A percentile compares a stretch with the other conserved stretches of the same genome.
These are phyloP conservation scores for Erannis defoliaria DNA, from an alignment of 2,888 invertebrate species.

Conservation along the genomic window DNA sequence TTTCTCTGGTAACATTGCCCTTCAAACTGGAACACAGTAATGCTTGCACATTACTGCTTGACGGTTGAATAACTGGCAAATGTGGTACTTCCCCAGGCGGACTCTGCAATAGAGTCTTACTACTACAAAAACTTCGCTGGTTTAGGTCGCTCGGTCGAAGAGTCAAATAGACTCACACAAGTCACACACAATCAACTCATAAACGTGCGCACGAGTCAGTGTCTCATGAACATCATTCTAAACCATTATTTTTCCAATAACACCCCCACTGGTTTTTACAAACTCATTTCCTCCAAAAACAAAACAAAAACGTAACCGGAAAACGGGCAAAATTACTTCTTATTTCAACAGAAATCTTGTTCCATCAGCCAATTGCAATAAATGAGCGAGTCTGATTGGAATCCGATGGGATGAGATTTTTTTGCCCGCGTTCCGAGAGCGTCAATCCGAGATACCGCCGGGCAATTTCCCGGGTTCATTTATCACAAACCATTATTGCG, in stretches of 20 bases:
- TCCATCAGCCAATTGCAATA: constrained; percentile 75
- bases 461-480: constrained; percentile 68
- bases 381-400: constrained; percentile 76
- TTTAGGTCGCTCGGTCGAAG: too few relatives aligned
- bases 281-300: constrained; percentile 34
- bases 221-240: not conserved
- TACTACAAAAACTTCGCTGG: too few relatives aligned
- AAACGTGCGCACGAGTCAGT: not conserved
- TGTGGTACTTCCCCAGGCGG: too few relatives aligned
- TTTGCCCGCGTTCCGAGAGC: constrained; percentile 53
- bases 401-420: constrained; percentile 72
- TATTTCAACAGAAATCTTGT: constrained; percentile 66
- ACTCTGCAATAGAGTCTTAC: too few relatives aligned
- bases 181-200: not conserved
- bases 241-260: not conserved
- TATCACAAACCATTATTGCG: constrained; percentile 69
- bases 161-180: not conserved
- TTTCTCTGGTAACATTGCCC: too few relatives aligned
- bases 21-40: too few relatives aligned
- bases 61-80: too few relatives aligned
- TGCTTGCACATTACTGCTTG: too few relatives aligned
- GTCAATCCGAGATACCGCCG: constrained; percentile 59
- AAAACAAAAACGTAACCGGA: constrained; percentile 48
- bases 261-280: constrained; percentile 5
- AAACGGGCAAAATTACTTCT: constrained; percentile 47